Conservation (phyloP, 2,797 vertebrate genomes). For the Naso thynnoides region DNA sequence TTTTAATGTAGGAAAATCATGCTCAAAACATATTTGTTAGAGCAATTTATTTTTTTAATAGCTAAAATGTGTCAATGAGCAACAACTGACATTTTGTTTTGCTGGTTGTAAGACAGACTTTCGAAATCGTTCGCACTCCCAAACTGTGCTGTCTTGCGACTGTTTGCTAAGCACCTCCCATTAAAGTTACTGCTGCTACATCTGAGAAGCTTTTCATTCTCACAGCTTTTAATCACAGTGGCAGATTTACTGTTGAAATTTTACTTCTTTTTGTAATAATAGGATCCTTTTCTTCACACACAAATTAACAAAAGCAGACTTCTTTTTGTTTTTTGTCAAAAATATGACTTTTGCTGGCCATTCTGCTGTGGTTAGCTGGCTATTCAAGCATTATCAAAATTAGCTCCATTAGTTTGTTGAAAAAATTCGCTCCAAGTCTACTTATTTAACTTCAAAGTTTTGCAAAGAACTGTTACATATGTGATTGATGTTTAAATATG, state of each 20-base stretch:
- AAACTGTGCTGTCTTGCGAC: neutral
- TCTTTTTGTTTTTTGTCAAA: too few species aligned
- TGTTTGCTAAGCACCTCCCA: constrained; percentile 2
- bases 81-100: constrained; percentile 10
- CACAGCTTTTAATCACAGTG: neutral
- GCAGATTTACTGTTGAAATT: neutral
- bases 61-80: neutral
- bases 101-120: constrained; percentile 5
- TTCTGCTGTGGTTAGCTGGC: neutral
- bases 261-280: too few species aligned
- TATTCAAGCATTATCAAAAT: neutral
- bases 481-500: neutral
- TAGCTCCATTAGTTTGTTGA: neutral
- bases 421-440: neutral
- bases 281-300: neutral
- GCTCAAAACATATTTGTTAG: too few species aligned
- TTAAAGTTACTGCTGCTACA: neutral
- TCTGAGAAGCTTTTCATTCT: neutral
- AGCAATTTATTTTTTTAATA: too few species aligned
- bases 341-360: too few species aligned
- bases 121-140: neutral
- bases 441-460: neutral
- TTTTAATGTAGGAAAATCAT: too few species aligned
- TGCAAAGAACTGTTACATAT: neutral
- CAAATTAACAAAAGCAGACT: neutral